Conservation (phyloP, 1,140 invertebrate species). For the Ostrea denselamellosa region DNA sequence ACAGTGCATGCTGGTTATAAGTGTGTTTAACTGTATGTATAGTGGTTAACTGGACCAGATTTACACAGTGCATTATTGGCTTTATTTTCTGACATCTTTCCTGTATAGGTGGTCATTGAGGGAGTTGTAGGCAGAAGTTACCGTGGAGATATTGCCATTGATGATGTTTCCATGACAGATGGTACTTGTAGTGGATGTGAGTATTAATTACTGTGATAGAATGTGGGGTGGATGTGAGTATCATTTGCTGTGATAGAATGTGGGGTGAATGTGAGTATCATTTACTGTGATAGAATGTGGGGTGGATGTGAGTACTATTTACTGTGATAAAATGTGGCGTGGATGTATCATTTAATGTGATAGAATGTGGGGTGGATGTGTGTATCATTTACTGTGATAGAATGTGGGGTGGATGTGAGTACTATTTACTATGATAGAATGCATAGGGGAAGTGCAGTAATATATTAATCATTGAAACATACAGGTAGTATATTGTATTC, state of each 20-base stretch:
- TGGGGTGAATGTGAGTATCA: too few species aligned
- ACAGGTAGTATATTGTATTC: too few species aligned
- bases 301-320: too few species aligned
- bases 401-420: too few species aligned
- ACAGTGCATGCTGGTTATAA: neutral
- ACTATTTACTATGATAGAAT: too few species aligned
- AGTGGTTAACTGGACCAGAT: neutral
- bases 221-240: too few species aligned
- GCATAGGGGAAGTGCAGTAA: too few species aligned
- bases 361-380: constrained; percentile 60
- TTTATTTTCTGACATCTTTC: neutral
- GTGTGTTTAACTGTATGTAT: neutral
- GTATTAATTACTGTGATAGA: neutral
- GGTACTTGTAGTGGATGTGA: constrained; percentile 60
- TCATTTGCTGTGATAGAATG: too few species aligned
- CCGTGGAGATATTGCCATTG: constrained; percentile 71
- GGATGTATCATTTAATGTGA: too few species aligned
- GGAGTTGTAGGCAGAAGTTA: constrained; percentile 65
- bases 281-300: too few species aligned
- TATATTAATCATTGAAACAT: too few species aligned
- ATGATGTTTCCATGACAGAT: constrained; percentile 64
- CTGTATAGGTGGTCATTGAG: constrained; percentile 68
- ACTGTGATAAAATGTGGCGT: too few species aligned
- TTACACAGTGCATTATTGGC: neutral
- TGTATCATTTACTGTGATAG: neutral